Evolutionary conservation across 2,888 invertebrate species (phyloP), one percentile per base, ranked within the genome.

Genomic region (Myopa testacea): DNA sequence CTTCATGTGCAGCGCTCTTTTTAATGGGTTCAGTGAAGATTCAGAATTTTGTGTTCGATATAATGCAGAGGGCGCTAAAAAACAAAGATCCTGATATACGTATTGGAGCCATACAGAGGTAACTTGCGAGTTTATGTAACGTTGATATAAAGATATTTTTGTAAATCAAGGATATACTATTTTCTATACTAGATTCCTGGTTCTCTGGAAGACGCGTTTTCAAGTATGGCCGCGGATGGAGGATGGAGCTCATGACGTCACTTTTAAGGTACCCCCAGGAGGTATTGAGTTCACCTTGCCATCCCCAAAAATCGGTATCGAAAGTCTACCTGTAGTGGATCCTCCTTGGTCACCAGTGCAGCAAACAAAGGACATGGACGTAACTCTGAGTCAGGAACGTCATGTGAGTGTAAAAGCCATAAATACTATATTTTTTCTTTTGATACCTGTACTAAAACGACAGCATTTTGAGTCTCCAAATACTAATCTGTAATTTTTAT

Each of bases 161-260:
- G 62, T 10, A 12, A 6, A 3, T 12, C 62, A 63, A 19, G 34
- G 10, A 6, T 6, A 34, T 8, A 19, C 7, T n/a, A 16, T 5
- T 70, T 70, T 19, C 7, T 70, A 14, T 62, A 70, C 40, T 78
- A 93, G 96, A 80, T 98, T 97, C 90, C 95, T 98, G 92, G 95
- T 96, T 1, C 92, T 99, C 82, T 99, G 99, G 99, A 96, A 97
- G 86, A 93, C 97, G 82, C 92, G 99, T 3, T 98, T 97, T 87
- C 99, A 99, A 91, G 98, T 98, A 0, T 99, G 99, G 99, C 97
- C 98, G 0, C 93, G 99, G 78, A 98, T 99, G 98, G 99, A 99
- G 89, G 99, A 99, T 86, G 95, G 96, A 8, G 99, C 99, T 0
- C 97, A 98, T 78, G 88, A 88, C 79, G 90, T 96, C 79, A 94